Conservation (phyloP, 2,797 vertebrate genomes). For the Gorsachius magnificus region DNA sequence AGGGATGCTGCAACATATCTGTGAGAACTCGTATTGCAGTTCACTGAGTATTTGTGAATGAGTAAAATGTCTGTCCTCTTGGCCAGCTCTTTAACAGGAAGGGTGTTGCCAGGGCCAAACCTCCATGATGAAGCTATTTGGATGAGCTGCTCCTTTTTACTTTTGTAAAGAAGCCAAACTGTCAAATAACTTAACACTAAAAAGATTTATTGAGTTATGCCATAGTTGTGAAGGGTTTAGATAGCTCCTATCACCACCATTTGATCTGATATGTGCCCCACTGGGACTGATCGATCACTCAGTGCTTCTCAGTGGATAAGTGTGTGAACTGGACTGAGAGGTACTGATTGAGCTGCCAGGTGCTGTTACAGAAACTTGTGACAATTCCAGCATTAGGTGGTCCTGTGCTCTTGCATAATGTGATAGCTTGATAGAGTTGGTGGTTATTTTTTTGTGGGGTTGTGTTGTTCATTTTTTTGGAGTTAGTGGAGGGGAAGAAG, state of each 20-base stretch:
- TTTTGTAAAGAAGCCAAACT: neutral
- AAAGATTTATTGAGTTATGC: neutral
- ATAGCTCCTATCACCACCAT: neutral
- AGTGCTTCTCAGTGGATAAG: neutral
- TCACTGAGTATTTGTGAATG: neutral
- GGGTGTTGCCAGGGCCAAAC: neutral
- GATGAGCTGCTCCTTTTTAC: neutral
- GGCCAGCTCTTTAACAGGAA: neutral
- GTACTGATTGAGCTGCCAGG: conserved; percentile 37
- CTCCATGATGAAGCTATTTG: neutral
- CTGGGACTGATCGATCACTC: neutral
- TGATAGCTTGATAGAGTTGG: neutral
- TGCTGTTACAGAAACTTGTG: neutral
- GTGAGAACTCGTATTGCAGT: neutral
- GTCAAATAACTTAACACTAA: neutral
- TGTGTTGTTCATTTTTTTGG: neutral
- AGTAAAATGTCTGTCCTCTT: neutral
- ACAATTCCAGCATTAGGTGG: neutral
- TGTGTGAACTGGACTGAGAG: neutral
- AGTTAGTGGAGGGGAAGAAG: neutral
- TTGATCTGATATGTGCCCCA: neutral
- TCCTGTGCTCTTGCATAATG: neutral
- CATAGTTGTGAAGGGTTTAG: neutral
- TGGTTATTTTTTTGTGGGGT: neutral
- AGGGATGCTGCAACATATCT: neutral